Evolutionary conservation across 2,888 invertebrate species (phyloP), one percentile per base, ranked within the genome.

Genomic region (Hydroisotoma schaefferi): DNA sequence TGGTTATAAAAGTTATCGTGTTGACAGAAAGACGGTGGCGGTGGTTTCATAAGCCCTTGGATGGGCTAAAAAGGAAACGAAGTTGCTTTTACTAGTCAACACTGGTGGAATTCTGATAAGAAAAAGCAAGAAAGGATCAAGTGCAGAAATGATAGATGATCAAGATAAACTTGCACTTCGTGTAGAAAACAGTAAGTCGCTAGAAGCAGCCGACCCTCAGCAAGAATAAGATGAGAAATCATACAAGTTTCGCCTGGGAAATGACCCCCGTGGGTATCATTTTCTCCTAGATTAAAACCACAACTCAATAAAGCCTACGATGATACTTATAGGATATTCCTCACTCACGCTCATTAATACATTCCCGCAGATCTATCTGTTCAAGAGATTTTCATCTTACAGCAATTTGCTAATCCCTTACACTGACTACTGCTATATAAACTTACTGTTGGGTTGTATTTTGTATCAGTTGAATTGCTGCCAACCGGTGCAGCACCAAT

Each of bases 201-300:
- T 61, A 69, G 62, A 65, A 65, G 65, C 58, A 58, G 68, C 51
- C 52, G 58, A 53, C 8, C 53, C n/a, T n/a, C n/a, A n/a, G n/a
- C n/a, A n/a, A 29, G 49, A 60, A 43, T 40, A 61, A 69, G 68
- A 72, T 69, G 69, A 72, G 68, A 68, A 70, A 72, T 72, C 70
- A 68, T 70, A 67, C 68, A 71, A 68, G 69, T 71, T 69, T 70
- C 67, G 67, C 59, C 59, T 57, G 63, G 64, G 68, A 67, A 67
- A 70, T 68, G 64, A 65, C 68, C 65, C 72, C 65, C 70, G 52
- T 51, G 69, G 68, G 72, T 67, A 65, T 68, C 59, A 72, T 72
- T 72, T 69, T 64, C 70, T 68, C 61, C 66, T 64, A 70, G 72
- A 72, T 72, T 72, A 72, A 72, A 72, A 70, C 70, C 72, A 70